These are phyloP conservation scores for Phortica variegata DNA, from an alignment of 1,140 invertebrate species.

Conservation along the genomic window DNA sequence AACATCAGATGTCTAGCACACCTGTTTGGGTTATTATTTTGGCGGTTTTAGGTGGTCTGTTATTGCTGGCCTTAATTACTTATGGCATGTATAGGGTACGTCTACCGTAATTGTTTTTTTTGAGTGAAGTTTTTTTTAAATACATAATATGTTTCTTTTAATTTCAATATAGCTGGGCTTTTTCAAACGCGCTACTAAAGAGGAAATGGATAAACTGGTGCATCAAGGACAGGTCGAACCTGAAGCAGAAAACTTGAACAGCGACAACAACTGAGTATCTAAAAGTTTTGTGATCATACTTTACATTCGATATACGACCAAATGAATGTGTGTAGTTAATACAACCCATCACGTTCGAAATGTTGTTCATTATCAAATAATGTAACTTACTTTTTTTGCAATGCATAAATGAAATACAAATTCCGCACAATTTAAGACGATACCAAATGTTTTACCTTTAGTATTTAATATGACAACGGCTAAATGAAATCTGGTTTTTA, in stretches of 20 bases:
- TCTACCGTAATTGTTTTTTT: neutral
- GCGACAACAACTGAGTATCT: constrained; percentile 27
- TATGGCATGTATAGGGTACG: constrained; percentile 48
- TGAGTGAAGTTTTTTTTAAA: neutral
- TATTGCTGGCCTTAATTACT: constrained; percentile 34
- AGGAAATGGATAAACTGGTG: constrained; percentile 43
- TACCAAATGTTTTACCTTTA: constrained; percentile 16
- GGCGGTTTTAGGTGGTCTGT: constrained; percentile 39
- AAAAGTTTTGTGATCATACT: constrained; percentile 22
- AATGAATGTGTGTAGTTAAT: constrained; percentile 5
- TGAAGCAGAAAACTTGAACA: constrained; percentile 48
- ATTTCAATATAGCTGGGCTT: constrained; percentile 35
- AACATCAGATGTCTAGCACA: constrained; percentile 29
- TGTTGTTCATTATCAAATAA: constrained; percentile 12
- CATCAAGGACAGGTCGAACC: constrained; percentile 38
- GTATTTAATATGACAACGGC: too few species aligned
- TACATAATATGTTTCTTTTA: neutral
- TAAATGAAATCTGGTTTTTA: too few species aligned
- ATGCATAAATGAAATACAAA: too few species aligned
- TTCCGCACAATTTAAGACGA: too few species aligned
- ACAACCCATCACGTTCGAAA: constrained; percentile 41
- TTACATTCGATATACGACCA: constrained; percentile 12
- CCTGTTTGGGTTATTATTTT: constrained; percentile 48
- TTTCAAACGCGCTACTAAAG: constrained; percentile 47
- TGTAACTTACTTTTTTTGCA: constrained; percentile 24